Base-by-base conservation (phyloP, 2,888 invertebrate genomes). In the Molorchus minor region DNA sequence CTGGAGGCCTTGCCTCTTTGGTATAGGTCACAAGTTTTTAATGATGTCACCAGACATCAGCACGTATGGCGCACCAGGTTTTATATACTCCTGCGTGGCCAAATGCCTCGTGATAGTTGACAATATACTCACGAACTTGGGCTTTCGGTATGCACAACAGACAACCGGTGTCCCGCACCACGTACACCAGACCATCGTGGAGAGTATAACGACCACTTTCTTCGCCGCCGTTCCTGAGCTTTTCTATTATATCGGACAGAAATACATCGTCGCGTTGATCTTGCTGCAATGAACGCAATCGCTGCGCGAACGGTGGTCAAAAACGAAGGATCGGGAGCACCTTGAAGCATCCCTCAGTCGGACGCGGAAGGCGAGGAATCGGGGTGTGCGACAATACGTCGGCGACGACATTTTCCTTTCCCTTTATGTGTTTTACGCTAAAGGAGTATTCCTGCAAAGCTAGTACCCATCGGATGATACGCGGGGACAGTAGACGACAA, bases 391-490 rank as follows among this genome's bases (percentile, higher is more conserved):
- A 49, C 35, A n/a, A 19, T 49, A 15, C 19, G 35, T 3, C 10
- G 2, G 2, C 51, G 1, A 40, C 55, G 44, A 73, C 62, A 59
- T 75, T 58, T 19, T 60, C 56, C 0, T n/a, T n/a, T n/a, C n/a
- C n/a, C n/a, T n/a, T n/a, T n/a, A n/a, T n/a, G n/a, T n/a, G n/a
- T n/a, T n/a, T n/a, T n/a, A 74, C 36, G 0, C 7, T 33, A 44
- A 67, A 73, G 17, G 56, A 41, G 52, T 64, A 75, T 47, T 70
- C 68, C 16, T 71, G 68, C n/a, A 73, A 38, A 4, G 58, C 52
- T 0, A 68, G 17, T 12, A 62, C 59, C 71, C 73, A 75, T 1
- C 69, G 44, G 4, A 56, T 60, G 0, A 75, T 41, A 0, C 72
- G 61, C 0, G 65, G 60, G 4, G 60, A 69, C 3, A 64, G 61